These are phyloP conservation scores for Premnoplex brunnescens DNA, from an alignment of 2,797 vertebrate species.

Conservation along the genomic window DNA sequence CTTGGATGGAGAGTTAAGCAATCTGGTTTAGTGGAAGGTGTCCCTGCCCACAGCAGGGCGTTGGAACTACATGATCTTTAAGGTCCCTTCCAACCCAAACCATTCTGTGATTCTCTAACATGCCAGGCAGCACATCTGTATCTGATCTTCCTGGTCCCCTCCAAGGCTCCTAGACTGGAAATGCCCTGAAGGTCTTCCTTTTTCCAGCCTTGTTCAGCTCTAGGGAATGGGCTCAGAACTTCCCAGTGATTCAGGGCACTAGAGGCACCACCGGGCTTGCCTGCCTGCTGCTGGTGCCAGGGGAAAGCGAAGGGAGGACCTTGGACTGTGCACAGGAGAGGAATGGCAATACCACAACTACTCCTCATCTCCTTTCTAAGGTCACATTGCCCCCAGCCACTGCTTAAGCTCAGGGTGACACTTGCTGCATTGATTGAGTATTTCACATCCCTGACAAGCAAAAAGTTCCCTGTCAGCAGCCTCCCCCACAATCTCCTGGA, in stretches of 20 bases:
- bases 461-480: constrained; percentile 10
- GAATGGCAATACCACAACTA: background rate
- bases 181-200: background rate
- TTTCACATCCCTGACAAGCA: background rate
- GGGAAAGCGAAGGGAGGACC: background rate
- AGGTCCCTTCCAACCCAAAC: background rate
- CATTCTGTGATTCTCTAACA: background rate
- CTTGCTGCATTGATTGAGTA: background rate
- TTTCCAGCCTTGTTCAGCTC: background rate
- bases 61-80: background rate
- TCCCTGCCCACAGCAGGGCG: background rate
- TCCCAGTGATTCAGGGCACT: fast-evolving
- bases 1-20: background rate
- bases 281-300: background rate
- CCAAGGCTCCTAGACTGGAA: background rate
- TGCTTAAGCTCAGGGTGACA: background rate
- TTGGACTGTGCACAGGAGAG: background rate
- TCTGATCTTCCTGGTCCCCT: background rate
- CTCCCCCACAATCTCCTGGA: background rate
- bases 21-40: background rate
- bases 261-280: fast-evolving
- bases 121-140: fast-evolving
- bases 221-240: background rate
- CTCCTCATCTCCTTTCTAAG: background rate
- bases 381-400: background rate